Conservation (phyloP, 1,140 invertebrate species). For the Augochlora pura region DNA sequence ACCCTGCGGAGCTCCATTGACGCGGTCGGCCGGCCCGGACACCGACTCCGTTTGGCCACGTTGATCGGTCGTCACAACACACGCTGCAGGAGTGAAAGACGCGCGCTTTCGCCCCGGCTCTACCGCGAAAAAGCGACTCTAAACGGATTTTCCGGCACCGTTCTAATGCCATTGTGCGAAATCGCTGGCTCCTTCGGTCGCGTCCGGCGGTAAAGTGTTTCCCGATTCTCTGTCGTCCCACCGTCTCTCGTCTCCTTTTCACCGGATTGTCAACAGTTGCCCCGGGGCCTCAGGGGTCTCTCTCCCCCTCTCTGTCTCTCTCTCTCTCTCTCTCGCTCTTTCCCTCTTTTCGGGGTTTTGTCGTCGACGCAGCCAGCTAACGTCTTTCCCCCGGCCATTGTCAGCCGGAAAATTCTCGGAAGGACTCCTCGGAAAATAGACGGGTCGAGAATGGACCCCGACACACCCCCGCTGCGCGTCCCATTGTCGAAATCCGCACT, state of each 20-base stretch:
- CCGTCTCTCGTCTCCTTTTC: background rate
- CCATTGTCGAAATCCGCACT: conserved; percentile 67
- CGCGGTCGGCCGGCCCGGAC: background rate
- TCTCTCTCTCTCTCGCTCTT: no score
- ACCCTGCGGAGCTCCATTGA: conserved; percentile 7
- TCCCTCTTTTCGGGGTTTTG: background rate
- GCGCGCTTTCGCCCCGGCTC: background rate
- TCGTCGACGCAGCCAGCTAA: conserved; percentile 23
- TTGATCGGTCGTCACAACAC: conserved; percentile 60
- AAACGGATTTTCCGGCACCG: conserved; percentile 74
- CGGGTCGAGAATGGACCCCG: conserved; percentile 30
- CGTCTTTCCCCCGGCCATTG: conserved; percentile 62
- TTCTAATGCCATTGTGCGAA: conserved; percentile 73
- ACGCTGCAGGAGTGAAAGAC: conserved; percentile 1
- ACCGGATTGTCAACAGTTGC: conserved; percentile 48
- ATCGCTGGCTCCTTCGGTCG: conserved; percentile 22
- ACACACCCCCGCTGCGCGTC: conserved; percentile 57
- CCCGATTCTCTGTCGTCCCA: conserved; percentile 34
- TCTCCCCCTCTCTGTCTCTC: no score
- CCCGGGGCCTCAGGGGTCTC: conserved; percentile 6
- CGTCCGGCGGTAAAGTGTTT: conserved; percentile 62
- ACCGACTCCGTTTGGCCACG: conserved; percentile 35
- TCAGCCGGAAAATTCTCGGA: conserved; percentile 74
- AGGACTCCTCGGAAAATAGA: conserved; percentile 70
- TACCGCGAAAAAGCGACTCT: conserved; percentile 45